Base-by-base conservation (phyloP, 2,113 vertebrate species). In the Dissostichus mawsoni region DNA sequence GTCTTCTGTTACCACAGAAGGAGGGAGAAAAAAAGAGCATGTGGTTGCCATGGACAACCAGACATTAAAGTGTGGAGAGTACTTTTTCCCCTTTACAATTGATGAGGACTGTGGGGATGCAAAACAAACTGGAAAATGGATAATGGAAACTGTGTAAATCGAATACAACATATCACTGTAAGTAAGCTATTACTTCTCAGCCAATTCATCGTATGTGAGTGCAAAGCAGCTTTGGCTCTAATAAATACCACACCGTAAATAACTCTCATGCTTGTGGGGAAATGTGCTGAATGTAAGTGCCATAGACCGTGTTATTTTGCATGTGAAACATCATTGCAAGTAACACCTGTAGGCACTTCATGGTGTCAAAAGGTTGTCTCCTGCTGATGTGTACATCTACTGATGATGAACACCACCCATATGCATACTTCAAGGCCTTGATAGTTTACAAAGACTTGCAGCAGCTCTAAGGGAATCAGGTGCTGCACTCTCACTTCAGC, bases 381-480 rank as follows among this genome's bases (percentile, higher is more conserved):
- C 68, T 58, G 59, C 69, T 84, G 75, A 68, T 90, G 50, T 89
- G 73, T 83, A 81, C 77, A 87, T 71, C 47, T 66, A 53, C 72
- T 76, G 76, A 72, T 85, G 71, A 88, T 75, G 81, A 90, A 74
- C 74, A 80, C 70, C 73, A 25, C 17, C 61, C 48, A 70, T 81
- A 72, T 85, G 57, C 69, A 75, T 65, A 82, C 83, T 87, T 91
- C 83, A 90, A 86, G 83, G 83, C 81, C 65, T 25, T 18, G 13
- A 71, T 48, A 78, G 47, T 71, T 62, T 88, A 89, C 88, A 87
- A 80, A 92, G 83, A 74, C 53, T 77, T 58, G 59, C 69, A 77
- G 82, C 56, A 63, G 77, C 81, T 88, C 81, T 69, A 71, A 90
- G 80, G 62, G 73, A 87, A 78, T 85, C 88, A 69, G 86, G 83